phyloP scores from a whole-genome alignment of 2,888 invertebrate species.

The Physocephala rufipes region DNA sequence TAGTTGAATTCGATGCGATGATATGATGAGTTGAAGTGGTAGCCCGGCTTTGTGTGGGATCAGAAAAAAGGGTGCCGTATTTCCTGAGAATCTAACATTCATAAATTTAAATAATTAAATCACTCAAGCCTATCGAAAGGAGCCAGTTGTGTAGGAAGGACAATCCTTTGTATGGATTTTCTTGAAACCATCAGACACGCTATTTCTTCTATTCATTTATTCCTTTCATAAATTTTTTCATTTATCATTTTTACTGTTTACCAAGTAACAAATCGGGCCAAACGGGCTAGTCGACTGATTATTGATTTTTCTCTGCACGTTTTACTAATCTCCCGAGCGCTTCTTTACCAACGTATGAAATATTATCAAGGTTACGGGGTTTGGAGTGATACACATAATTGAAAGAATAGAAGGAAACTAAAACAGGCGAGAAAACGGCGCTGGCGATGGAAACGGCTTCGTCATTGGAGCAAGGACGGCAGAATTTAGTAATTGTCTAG shows the following conservation, averaged over 20 bases:
- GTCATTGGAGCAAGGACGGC: not conserved
- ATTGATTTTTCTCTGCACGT: conserved; percentile 7
- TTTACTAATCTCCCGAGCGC: not conserved
- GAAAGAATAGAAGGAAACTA: no score
- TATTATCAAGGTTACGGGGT: conserved; percentile 43
- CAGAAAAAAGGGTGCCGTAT: no score
- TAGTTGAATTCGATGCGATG: conserved; percentile 8
- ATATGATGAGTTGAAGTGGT: not conserved
- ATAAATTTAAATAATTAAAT: conserved; percentile 12
- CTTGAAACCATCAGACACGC: no score
- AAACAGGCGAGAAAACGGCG: no score
- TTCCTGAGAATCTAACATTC: not conserved
- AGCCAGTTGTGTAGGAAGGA: no score
- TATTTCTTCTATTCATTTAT: not conserved
- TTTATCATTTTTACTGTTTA: not conserved
- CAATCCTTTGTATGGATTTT: no score
- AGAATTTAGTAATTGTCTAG: not conserved
- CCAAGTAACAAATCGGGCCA: no score
- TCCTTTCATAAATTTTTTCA: not conserved
- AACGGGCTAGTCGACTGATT: not conserved
- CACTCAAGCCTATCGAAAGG: not conserved
- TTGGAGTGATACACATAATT: not conserved
- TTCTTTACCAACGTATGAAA: not conserved
- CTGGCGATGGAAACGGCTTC: no score
- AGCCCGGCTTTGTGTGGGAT: not conserved